phyloP scores from a whole-genome alignment of 2,113 vertebrate genomes.

The Chaetura pelagica region DNA sequence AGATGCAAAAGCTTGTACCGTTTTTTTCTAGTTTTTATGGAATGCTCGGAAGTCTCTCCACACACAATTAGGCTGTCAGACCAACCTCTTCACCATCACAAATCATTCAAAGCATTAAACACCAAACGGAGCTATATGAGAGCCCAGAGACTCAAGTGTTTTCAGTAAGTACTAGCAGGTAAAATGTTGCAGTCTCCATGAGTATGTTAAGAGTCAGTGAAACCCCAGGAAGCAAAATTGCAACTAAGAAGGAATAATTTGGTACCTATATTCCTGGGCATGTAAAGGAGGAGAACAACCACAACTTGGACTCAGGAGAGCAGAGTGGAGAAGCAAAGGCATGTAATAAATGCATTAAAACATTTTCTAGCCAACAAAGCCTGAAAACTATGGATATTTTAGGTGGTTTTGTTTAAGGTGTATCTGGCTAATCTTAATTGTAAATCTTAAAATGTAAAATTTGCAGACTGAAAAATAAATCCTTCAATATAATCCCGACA shows the following conservation, averaged over 20 bases:
- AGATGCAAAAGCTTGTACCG: not conserved
- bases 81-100: not conserved
- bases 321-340: not conserved
- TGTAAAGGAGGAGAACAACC: not conserved
- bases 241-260: not conserved
- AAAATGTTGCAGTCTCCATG: not conserved
- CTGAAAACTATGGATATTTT: not conserved
- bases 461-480: not conserved
- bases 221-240: not conserved
- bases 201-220: not conserved
- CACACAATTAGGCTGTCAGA: not conserved
- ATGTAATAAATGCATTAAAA: not conserved
- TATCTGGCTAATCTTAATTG: not conserved
- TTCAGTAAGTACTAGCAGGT: not conserved
- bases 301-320: not conserved
- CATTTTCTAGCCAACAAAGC: not conserved
- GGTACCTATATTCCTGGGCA: rapidly evolving
- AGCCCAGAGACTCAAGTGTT: not conserved
- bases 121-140: not conserved
- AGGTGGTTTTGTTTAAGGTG: not conserved
- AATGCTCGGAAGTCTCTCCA: not conserved
- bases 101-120: not conserved
- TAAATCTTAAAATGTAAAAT: not conserved
- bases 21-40: not conserved
- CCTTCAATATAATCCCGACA: not conserved